phyloP scores from a whole-genome alignment of 2,113 vertebrate genomes.

The Rana temporaria region DNA sequence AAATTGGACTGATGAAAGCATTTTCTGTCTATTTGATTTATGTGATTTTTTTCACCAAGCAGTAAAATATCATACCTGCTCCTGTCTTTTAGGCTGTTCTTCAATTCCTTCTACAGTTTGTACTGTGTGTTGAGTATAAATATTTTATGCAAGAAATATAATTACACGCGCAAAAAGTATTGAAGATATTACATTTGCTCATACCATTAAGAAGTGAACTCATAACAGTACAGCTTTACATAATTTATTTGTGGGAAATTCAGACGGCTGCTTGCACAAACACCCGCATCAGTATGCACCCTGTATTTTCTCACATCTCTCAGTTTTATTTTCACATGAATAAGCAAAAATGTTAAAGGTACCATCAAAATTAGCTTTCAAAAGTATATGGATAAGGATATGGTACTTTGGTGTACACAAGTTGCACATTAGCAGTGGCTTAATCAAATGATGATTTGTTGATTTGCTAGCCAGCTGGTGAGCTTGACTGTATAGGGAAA shows the following conservation, averaged over 20 bases:
- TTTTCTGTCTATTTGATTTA: not conserved
- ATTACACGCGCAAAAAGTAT: not conserved
- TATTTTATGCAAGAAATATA: conserved; percentile 7
- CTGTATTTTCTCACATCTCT: not conserved
- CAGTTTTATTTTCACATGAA: not conserved
- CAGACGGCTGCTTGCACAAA: conserved; percentile 16
- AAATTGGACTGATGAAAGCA: not conserved
- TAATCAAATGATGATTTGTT: too few species aligned
- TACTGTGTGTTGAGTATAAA: conserved; percentile 29
- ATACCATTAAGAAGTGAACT: conserved; percentile 17
- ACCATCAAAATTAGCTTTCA: too few species aligned
- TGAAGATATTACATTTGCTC: conserved; percentile 15
- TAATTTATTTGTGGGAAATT: conserved; percentile 34
- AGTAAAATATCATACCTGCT: not conserved
- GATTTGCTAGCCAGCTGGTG: not conserved
- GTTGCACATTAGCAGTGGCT: too few species aligned
- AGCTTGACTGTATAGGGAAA: too few species aligned
- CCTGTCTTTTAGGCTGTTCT: not conserved
- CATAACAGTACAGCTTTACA: not conserved
- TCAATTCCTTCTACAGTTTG: conserved; percentile 23
- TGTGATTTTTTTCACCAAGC: not conserved
- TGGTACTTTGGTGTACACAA: too few species aligned
- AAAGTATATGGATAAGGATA: too few species aligned
- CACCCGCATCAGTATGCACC: not conserved
- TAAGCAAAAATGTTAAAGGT: not conserved